Conservation (phyloP, 2,797 vertebrate species). For the Cyclura pinguis region DNA sequence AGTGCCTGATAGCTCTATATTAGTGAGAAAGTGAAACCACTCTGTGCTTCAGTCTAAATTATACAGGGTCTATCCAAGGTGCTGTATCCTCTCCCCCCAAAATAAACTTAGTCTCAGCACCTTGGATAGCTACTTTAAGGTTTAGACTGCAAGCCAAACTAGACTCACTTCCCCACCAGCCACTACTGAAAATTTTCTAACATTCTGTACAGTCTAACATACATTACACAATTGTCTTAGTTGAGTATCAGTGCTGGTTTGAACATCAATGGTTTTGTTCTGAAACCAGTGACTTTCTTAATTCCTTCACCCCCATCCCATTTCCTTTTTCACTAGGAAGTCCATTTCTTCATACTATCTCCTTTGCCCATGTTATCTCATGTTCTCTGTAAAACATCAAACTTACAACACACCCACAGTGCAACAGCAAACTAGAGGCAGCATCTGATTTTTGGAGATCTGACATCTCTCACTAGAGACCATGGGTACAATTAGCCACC, state of each 20-base stretch:
- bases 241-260: neutral
- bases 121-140: too few species aligned
- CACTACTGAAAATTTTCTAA: neutral
- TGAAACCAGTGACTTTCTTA: slow-evolving; percentile 5
- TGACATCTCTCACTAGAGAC: neutral
- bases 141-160: too few species aligned
- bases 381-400: neutral
- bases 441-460: neutral
- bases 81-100: too few species aligned
- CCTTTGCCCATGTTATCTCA: neutral
- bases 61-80: too few species aligned
- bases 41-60: too few species aligned
- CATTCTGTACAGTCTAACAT: neutral
- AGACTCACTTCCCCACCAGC: too few species aligned
- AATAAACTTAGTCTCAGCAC: too few species aligned
- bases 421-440: neutral
- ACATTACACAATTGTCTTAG: neutral
- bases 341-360: neutral
- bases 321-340: neutral
- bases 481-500: neutral
- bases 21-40: too few species aligned
- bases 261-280: neutral
- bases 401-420: neutral
- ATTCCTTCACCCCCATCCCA: neutral
- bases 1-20: too few species aligned